These are phyloP conservation scores for Agonopterix heracliana DNA, from an alignment of 2,888 invertebrate species.

Conservation along the genomic window DNA sequence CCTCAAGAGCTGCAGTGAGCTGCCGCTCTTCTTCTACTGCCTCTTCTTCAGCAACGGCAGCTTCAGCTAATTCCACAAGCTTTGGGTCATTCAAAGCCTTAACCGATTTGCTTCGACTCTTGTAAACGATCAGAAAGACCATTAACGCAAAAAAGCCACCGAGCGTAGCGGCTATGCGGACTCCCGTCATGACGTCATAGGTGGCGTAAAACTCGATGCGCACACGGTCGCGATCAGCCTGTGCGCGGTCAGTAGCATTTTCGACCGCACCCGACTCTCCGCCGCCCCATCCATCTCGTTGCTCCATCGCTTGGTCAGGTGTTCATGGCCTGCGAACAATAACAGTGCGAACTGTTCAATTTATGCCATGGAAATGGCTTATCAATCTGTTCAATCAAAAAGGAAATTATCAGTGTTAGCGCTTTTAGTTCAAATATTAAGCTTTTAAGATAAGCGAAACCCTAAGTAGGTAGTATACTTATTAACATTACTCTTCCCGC, in stretches of 20 bases:
- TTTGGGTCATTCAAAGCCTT: conserved; percentile 87
- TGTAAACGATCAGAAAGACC: conserved; percentile 93
- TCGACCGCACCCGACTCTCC: conserved; percentile 48
- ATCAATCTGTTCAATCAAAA: not conserved
- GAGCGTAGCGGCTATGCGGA: conserved; percentile 92
- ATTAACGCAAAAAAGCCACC: conserved; percentile 94
- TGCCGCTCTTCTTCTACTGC: conserved; percentile 83
- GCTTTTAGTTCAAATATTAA: conserved; percentile 1
- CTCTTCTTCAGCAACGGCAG: conserved; percentile 82
- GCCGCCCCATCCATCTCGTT: conserved; percentile 59
- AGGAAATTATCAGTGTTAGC: too few relatives aligned
- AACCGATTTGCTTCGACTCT: conserved; percentile 87
- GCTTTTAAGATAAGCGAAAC: conserved; percentile 15
- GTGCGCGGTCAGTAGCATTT: conserved; percentile 54
- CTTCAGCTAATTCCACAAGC: conserved; percentile 86
- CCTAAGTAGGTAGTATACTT: not conserved
- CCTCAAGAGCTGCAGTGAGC: conserved; percentile 84
- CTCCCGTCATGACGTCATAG: conserved; percentile 95
- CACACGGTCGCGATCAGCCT: conserved; percentile 79
- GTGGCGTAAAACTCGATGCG: conserved; percentile 91
- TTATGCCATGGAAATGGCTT: conserved; percentile 7
- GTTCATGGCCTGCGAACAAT: conserved; percentile 66
- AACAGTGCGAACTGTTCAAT: conserved; percentile 10
- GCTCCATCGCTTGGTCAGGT: conserved; percentile 68
- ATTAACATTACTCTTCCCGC: too few relatives aligned